phyloP scores from a whole-genome alignment of 2,888 invertebrate genomes.

The Myopa tessellatipennis region DNA sequence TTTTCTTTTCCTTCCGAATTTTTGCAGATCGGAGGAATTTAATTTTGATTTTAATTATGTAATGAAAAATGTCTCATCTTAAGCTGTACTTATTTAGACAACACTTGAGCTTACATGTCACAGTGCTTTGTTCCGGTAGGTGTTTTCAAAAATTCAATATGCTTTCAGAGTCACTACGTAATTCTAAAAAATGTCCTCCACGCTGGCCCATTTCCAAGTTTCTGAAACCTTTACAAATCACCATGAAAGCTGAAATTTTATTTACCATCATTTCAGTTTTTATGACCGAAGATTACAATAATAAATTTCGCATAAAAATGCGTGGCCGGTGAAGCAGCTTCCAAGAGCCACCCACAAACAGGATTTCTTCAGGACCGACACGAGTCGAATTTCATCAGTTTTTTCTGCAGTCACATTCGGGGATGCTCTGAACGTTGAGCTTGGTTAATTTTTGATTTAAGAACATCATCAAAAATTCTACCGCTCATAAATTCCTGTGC shows the following conservation, averaged over 20 bases:
- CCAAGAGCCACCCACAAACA: too few relatives aligned
- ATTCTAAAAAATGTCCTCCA: slow-evolving; percentile 22
- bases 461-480: slow-evolving; percentile 60
- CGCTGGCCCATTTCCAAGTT: background rate
- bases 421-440: background rate
- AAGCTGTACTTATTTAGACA: too few relatives aligned
- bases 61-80: too few relatives aligned
- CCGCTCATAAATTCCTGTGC: slow-evolving; percentile 58
- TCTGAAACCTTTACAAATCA: slow-evolving; percentile 2
- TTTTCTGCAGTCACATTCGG: background rate
- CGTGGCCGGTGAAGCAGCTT: background rate
- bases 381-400: slow-evolving; percentile 1
- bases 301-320: slow-evolving; percentile 24
- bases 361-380: background rate
- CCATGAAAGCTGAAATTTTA: slow-evolving; percentile 20
- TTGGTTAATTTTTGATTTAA: slow-evolving; percentile 60
- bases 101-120: too few relatives aligned
- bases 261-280: slow-evolving; percentile 56
- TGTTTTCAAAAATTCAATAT: background rate
- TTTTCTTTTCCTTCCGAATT: too few relatives aligned
- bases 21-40: too few relatives aligned
- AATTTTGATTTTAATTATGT: too few relatives aligned
- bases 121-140: too few relatives aligned
- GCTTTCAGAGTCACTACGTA: slow-evolving; percentile 9
- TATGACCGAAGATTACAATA: slow-evolving; percentile 51